These are phyloP conservation scores for Vespertilio murinus DNA, from an alignment of 2,797 vertebrate genomes.

Conservation along the genomic window DNA sequence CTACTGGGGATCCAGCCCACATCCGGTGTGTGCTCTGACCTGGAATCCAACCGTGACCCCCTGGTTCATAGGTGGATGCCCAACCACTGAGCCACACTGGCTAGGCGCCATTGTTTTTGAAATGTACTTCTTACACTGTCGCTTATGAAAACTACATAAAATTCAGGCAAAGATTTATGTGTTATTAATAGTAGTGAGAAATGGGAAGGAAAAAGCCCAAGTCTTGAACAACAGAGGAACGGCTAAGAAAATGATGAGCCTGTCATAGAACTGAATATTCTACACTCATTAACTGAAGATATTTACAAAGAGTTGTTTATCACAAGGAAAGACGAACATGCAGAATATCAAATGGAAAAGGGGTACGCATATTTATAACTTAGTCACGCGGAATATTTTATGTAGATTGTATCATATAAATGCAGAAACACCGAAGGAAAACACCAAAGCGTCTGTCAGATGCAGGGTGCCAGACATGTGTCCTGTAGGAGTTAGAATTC, in stretches of 20 bases:
- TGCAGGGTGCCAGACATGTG: neutral
- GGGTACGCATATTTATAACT: neutral
- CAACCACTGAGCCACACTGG: neutral
- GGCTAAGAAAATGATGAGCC: neutral
- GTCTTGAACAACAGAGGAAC: neutral
- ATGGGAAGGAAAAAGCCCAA: neutral
- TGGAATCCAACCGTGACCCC: too few relatives aligned
- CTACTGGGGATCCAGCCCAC: neutral
- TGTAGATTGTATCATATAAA: neutral
- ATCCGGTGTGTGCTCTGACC: neutral
- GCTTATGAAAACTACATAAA: neutral
- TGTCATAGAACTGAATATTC: neutral
- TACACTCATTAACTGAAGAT: neutral
- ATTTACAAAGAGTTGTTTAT: neutral
- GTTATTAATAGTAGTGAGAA: constrained; percentile 17
- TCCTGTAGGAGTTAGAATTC: neutral
- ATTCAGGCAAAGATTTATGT: neutral
- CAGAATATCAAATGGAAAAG: neutral
- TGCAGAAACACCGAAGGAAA: neutral
- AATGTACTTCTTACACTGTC: neutral
- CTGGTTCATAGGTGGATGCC: too few relatives aligned
- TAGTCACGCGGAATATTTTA: neutral
- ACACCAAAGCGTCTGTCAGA: neutral
- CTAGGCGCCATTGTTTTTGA: neutral
- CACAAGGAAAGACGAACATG: neutral